Evolutionary conservation across 2,888 invertebrate species (phyloP).

Genomic region (Phasia obesa): DNA sequence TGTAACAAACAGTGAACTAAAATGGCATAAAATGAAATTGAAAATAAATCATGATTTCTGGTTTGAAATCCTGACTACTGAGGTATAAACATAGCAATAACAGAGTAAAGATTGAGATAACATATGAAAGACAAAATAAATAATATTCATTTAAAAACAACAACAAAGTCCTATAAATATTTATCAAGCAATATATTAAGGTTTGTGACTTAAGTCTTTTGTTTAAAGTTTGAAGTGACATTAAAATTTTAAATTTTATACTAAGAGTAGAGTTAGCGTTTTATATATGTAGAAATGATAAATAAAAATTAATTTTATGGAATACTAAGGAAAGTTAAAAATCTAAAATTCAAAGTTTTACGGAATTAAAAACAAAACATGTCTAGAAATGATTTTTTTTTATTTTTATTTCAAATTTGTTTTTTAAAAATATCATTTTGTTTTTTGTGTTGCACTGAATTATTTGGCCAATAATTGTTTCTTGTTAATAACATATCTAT

Average conservation of each 20-base stretch:
- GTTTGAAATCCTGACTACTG: constrained; percentile 4
- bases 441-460: too few species aligned
- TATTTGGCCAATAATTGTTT: too few species aligned
- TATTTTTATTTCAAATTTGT: too few species aligned
- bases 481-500: too few species aligned
- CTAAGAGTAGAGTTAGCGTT: neutral
- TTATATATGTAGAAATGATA: too few species aligned
- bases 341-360: too few species aligned
- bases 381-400: too few species aligned
- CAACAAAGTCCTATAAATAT: neutral
- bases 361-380: too few species aligned
- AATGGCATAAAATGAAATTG: neutral
- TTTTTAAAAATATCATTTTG: too few species aligned
- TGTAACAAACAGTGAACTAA: neutral
- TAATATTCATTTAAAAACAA: neutral
- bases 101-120: constrained; percentile 7
- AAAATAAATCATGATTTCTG: constrained; percentile 37
- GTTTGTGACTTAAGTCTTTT: constrained; percentile 28
- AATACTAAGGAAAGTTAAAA: too few species aligned
- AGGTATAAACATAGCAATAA: neutral
- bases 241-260: neutral
- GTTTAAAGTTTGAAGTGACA: neutral
- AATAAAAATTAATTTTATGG: too few species aligned
- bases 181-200: neutral
- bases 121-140: constrained; percentile 12